Percentiles rank a stretch among this genome's conserved stretches.
Evolutionary conservation across 2,888 invertebrate genomes (phyloP).

Genomic region (Parnassius smintheus): DNA sequence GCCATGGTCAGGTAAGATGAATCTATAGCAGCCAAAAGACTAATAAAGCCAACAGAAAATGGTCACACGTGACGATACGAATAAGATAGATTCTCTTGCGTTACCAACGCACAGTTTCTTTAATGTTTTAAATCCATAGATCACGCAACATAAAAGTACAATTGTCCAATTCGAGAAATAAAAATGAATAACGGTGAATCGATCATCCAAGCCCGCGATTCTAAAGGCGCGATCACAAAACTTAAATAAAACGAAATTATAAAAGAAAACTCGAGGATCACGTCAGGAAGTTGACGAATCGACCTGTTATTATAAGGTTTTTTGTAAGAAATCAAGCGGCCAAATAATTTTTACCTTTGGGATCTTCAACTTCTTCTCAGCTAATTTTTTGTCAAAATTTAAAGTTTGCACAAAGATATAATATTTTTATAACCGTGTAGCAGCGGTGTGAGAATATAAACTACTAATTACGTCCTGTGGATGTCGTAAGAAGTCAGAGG

Average conservation of each 20-base stretch:
- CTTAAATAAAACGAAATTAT: constrained; percentile 38
- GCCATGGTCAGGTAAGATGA: too few relatives aligned
- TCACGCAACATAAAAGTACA: background rate
- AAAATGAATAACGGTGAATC: constrained; percentile 30
- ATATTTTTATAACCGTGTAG: too few relatives aligned
- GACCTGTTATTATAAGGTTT: constrained; percentile 15
- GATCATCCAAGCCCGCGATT: constrained; percentile 33
- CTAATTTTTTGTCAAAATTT: background rate
- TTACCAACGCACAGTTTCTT: background rate
- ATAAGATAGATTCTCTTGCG: too few relatives aligned
- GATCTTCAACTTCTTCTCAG: too few relatives aligned
- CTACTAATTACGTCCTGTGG: too few relatives aligned
- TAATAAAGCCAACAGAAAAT: too few relatives aligned
- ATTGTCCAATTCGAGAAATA: constrained; percentile 10
- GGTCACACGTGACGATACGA: too few relatives aligned
- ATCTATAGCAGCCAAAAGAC: too few relatives aligned
- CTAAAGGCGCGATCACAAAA: constrained; percentile 44
- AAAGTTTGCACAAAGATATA: too few relatives aligned
- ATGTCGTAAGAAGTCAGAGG: too few relatives aligned
- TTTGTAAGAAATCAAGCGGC: constrained; percentile 2
- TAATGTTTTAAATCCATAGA: constrained; percentile 2
- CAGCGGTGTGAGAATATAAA: too few relatives aligned
- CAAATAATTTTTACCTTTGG: background rate
- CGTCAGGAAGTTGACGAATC: constrained; percentile 40
- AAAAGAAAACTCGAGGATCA: constrained; percentile 26